Evolutionary conservation across 2,113 vertebrate genomes (phyloP).

Genomic region (Ammodytes dubius): DNA sequence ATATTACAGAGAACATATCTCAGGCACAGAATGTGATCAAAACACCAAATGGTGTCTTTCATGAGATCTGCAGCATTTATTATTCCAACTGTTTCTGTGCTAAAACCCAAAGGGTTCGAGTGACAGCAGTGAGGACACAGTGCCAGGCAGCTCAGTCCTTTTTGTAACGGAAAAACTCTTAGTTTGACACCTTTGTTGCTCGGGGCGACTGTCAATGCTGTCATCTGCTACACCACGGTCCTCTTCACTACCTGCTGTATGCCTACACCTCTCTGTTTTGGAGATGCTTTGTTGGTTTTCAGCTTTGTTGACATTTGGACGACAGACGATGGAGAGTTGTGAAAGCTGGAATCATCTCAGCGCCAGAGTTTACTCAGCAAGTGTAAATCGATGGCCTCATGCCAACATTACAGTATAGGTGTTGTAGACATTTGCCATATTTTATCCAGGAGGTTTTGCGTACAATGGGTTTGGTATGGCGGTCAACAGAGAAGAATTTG

Average conservation of each 20-base stretch:
- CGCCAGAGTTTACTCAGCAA: conserved; percentile 25
- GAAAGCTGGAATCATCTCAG: conserved; percentile 22
- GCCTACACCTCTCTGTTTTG: conserved; percentile 3
- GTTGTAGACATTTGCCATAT: background rate
- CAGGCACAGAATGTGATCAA: background rate
- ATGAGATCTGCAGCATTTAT: conserved; percentile 4
- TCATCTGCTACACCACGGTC: conserved; percentile 45
- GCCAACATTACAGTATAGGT: background rate
- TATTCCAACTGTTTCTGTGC: background rate
- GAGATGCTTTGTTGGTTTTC: conserved; percentile 2
- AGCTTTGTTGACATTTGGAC: conserved; percentile 22
- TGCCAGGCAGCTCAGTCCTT: conserved; percentile 34
- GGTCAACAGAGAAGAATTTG: background rate
- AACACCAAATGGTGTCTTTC: background rate
- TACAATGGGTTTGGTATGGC: background rate
- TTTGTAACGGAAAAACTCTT: conserved; percentile 39
- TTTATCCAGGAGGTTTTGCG: conserved; percentile 7
- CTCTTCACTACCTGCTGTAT: conserved; percentile 36
- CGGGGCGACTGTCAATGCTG: conserved; percentile 54
- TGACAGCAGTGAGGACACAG: conserved; percentile 39
- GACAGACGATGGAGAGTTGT: conserved; percentile 1
- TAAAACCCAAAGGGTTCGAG: conserved; percentile 15
- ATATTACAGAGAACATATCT: background rate
- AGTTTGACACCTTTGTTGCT: conserved; percentile 58
- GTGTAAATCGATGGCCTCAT: background rate